A percentile compares a stretch with the other conserved stretches of the same genome.
Evolutionary conservation across 2,113 vertebrate genomes (phyloP).

Genomic region (Agapornis roseicollis): DNA sequence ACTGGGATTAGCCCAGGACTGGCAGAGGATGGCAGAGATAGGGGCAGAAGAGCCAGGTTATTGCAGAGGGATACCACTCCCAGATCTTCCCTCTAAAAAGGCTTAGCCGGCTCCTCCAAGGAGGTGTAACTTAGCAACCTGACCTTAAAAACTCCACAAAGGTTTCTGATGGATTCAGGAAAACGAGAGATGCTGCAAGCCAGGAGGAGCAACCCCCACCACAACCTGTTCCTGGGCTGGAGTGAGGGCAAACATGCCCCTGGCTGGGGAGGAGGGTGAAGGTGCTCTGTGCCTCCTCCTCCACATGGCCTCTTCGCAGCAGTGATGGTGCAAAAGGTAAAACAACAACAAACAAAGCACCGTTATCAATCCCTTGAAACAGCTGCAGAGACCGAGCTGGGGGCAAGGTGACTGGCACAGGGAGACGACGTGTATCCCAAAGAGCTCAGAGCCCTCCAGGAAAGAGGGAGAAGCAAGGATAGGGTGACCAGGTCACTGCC

Average conservation of each 20-base stretch:
- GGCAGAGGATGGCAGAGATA: fast-evolving
- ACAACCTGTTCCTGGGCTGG: neutral
- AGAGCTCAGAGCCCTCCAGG: neutral
- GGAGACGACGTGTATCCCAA: neutral
- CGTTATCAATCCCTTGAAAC: neutral
- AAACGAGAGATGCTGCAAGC: neutral
- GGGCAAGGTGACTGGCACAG: neutral
- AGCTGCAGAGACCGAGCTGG: neutral
- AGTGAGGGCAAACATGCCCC: fast-evolving
- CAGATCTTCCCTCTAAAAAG: neutral
- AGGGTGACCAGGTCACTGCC: neutral
- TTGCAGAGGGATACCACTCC: neutral
- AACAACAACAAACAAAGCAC: neutral
- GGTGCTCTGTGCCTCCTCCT: fast-evolving
- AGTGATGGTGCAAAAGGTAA: neutral
- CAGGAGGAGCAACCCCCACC: neutral
- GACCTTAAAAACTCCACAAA: conserved; percentile 13
- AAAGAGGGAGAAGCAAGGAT: neutral
- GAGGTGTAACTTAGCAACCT: conserved; percentile 63
- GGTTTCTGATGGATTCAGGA: neutral
- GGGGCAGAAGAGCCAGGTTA: neutral
- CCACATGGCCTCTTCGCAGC: fast-evolving
- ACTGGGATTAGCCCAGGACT: neutral
- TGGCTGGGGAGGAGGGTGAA: fast-evolving
- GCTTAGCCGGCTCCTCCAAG: neutral